Percentiles rank a stretch among this genome's conserved stretches.
Conservation (phyloP, 2,113 vertebrate genomes). For the Girardinichthys multiradiatus region DNA sequence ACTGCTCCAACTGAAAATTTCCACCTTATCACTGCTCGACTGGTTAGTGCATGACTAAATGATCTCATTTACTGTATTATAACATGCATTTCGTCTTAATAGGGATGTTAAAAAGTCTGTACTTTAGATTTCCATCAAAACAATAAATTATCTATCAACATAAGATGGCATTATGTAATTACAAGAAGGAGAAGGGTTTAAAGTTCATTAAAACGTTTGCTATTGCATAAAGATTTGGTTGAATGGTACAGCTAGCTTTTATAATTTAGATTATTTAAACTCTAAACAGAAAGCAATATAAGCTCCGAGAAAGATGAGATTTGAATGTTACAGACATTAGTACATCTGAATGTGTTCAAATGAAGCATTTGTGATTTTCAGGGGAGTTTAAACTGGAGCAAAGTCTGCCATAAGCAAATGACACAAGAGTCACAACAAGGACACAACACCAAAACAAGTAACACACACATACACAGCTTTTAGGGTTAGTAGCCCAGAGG, state of each 20-base stretch:
- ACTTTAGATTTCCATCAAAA: too few relatives aligned
- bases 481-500: neutral
- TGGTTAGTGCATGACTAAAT: too few relatives aligned
- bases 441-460: constrained; percentile 3
- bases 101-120: too few relatives aligned
- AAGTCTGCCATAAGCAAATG: constrained; percentile 15
- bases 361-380: constrained; percentile 25
- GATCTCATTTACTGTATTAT: too few relatives aligned
- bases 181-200: neutral
- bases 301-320: neutral
- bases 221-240: neutral
- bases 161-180: neutral
- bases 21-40: neutral
- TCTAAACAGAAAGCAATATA: neutral
- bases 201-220: neutral
- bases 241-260: neutral
- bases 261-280: neutral
- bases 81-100: too few relatives aligned
- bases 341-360: neutral
- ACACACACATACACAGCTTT: constrained; percentile 2
- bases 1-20: neutral
- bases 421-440: neutral
- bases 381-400: constrained; percentile 5
- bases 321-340: neutral
- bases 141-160: too few relatives aligned